These are phyloP conservation scores for Colaptes auratus DNA, from an alignment of 2,113 vertebrate genomes.

Conservation along the genomic window DNA sequence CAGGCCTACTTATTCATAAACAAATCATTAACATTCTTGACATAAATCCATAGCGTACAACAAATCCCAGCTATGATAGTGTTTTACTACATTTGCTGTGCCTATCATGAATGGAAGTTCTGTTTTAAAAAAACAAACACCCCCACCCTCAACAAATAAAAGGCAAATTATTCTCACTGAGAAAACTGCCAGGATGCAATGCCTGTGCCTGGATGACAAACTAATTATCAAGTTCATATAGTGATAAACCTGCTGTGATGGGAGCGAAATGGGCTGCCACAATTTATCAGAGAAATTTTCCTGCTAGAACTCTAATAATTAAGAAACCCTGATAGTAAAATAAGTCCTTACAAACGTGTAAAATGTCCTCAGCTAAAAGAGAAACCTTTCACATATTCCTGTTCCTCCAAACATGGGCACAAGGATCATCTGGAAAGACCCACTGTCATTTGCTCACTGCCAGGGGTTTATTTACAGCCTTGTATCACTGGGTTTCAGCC, in stretches of 20 bases:
- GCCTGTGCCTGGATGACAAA: conserved; percentile 65
- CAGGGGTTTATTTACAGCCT: neutral
- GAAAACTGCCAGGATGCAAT: conserved; percentile 68
- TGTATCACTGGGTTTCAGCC: neutral
- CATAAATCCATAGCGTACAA: conserved; percentile 79
- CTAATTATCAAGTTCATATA: conserved; percentile 69
- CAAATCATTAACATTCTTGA: conserved; percentile 87
- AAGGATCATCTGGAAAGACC: neutral
- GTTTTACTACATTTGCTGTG: conserved; percentile 77
- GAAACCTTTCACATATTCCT: neutral
- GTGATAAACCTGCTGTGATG: conserved; percentile 56
- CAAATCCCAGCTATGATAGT: conserved; percentile 78
- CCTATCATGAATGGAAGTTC: conserved; percentile 74
- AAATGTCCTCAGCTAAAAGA: neutral
- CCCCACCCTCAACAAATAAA: conserved; percentile 69
- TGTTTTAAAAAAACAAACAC: conserved; percentile 64
- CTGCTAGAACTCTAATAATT: neutral
- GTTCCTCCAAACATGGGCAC: neutral
- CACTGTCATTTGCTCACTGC: neutral
- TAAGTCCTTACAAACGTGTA: neutral
- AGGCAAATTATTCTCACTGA: conserved; percentile 75
- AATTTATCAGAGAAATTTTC: conserved; percentile 16
- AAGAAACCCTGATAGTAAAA: neutral
- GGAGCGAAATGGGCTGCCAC: neutral
- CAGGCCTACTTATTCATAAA: conserved; percentile 81